Percentiles rank a stretch among this genome's conserved stretches.
Conservation (phyloP, 1,140 invertebrate genomes). For the Tribolium castaneum region DNA sequence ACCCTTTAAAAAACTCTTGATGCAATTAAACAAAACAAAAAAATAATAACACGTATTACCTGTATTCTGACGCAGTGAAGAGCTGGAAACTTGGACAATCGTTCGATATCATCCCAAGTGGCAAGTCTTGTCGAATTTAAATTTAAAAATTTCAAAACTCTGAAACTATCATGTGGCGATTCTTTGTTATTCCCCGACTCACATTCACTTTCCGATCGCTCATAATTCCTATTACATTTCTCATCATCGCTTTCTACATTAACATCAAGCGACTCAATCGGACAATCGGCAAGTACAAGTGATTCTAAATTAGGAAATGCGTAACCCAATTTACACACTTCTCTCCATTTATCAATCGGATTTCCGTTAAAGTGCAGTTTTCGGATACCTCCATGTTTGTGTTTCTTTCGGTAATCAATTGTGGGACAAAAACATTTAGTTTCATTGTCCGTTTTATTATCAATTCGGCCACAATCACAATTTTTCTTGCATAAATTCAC, state of each 20-base stretch:
- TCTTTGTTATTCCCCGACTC: constrained; percentile 61
- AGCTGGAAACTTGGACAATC: constrained; percentile 82
- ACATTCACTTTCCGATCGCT: constrained; percentile 66
- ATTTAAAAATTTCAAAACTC: constrained; percentile 81
- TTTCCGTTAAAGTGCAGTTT: constrained; percentile 88
- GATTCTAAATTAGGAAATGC: constrained; percentile 87
- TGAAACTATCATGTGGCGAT: constrained; percentile 68
- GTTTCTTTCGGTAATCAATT: constrained; percentile 60
- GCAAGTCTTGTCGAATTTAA: constrained; percentile 84
- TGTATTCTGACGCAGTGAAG: constrained; percentile 86
- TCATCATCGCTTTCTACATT: constrained; percentile 62
- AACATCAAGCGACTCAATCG: constrained; percentile 72
- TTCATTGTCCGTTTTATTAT: constrained; percentile 38
- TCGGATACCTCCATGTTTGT: constrained; percentile 73
- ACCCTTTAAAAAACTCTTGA: constrained; percentile 62
- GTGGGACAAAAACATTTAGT: constrained; percentile 51
- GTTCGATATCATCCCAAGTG: constrained; percentile 89
- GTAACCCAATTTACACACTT: constrained; percentile 84
- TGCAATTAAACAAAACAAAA: no score
- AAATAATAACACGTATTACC: no score
- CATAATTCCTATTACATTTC: constrained; percentile 60
- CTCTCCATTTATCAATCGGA: constrained; percentile 82
- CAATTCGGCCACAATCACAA: constrained; percentile 50
- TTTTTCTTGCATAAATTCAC: constrained; percentile 67
- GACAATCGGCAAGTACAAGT: constrained; percentile 88